Evolutionary conservation across 2,888 invertebrate species (phyloP), one percentile per base, ranked within the genome.

Genomic region (Andrena minutula): DNA sequence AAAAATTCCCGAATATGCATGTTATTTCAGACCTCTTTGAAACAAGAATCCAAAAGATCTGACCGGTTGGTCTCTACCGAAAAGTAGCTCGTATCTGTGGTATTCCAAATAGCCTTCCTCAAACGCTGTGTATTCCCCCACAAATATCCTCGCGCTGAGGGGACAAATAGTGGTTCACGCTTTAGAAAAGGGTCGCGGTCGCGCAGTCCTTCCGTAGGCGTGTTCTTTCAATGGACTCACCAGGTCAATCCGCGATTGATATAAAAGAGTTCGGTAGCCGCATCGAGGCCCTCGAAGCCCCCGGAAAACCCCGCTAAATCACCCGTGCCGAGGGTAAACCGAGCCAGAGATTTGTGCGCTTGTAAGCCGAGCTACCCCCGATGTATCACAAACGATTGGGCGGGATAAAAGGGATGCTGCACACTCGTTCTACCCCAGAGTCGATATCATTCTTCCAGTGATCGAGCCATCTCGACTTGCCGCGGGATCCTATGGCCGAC

Each of bases 321-420:
- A 93, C 92, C 89, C 92, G 88, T 90, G 86, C 77, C 86, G 90
- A 90, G 91, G 91, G 92, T 90, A 88, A 75, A 90, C 85, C 88
- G 83, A 83, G 83, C 81, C 86, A 85, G 89, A 92, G 92, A 92
- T 92, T 92, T 92, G 92, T 92, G 90, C 85, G 86, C 89, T 90
- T 91, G 91, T 92, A 91, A 90, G 87, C 88, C 85, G 84, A 88
- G 86, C 56, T 56, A 56, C 78, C 86, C 41, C 87, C 90, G 90
- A 90, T 92, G 89, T 92, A 92, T 93, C 91, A 91, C 91, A 88
- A 93, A 93, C 93, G 93, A 93, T 93, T 93, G 92, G 92, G 91
- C 90, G 91, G 92, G 91, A 92, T 92, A 92, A 93, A 92, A 92
- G 91, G 92, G 91, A 93, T 91, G 84, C 84, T 75, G 70, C 80